Percentiles rank a stretch among this genome's conserved stretches.
These are phyloP conservation scores for Huso huso DNA, from an alignment of 2,797 vertebrate genomes.

Conservation along the genomic window DNA sequence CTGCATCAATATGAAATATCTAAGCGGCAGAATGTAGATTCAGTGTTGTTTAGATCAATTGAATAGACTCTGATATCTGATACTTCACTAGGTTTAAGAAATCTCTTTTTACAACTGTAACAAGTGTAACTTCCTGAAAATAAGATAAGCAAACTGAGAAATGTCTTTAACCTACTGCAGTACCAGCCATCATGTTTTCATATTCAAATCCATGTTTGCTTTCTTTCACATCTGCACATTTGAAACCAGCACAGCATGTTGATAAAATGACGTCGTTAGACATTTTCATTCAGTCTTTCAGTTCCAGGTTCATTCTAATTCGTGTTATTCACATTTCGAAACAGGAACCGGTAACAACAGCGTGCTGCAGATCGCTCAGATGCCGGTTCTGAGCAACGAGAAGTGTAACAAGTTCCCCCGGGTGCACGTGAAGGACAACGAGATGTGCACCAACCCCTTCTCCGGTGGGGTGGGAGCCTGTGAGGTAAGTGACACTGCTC, in stretches of 20 bases:
- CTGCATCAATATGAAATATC: no score
- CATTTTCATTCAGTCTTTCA: neutral
- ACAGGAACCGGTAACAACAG: conserved; percentile 66
- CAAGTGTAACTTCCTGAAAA: no score
- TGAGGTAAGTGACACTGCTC: conserved; percentile 61
- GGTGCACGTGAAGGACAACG: conserved; percentile 71
- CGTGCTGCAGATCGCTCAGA: conserved; percentile 73
- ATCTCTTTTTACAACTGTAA: no score
- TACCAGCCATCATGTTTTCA: no score
- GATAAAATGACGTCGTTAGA: neutral
- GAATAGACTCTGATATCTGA: no score
- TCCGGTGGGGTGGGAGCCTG: conserved; percentile 73
- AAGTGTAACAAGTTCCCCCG: conserved; percentile 73
- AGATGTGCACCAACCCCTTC: conserved; percentile 80
- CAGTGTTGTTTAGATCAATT: no score
- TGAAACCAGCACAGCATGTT: neutral
- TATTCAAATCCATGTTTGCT: no score
- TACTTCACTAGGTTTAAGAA: no score
- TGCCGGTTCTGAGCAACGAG: conserved; percentile 70
- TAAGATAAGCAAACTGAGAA: no score
- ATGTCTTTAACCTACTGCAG: no score
- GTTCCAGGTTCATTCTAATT: neutral
- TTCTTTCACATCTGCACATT: no score
- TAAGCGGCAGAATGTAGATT: no score
- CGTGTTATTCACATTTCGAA: neutral